phyloP scores from a whole-genome alignment of 2,113 vertebrate species.

The zebrafish (Danio rerio) region DNA sequence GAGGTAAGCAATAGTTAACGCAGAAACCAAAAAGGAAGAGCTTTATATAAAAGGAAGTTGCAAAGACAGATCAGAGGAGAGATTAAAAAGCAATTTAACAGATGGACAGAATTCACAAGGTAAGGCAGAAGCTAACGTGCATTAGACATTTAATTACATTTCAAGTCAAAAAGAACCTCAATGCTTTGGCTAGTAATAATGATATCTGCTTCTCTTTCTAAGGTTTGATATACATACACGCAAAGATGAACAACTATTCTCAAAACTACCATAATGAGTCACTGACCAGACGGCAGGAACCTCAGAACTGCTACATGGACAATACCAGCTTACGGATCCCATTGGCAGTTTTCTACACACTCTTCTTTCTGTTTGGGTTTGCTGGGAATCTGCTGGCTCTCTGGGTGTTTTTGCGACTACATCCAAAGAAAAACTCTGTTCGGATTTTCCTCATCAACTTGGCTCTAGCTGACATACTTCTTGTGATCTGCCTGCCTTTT shows the following conservation, averaged over 20 bases:
- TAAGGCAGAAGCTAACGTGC: conserved; percentile 52
- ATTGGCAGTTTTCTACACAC: conserved; percentile 77
- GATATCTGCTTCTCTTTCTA: conserved; percentile 2
- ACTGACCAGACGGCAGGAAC: not conserved
- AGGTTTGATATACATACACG: not conserved
- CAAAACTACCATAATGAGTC: not conserved
- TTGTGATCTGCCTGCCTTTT: conserved; percentile 89
- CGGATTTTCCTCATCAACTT: conserved; percentile 89
- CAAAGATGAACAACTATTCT: not conserved
- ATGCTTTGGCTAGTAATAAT: not conserved
- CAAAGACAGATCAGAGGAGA: not conserved
- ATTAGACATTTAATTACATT: not conserved
- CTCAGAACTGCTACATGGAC: conserved; percentile 58
- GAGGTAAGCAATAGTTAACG: not conserved
- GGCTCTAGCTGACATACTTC: conserved; percentile 86
- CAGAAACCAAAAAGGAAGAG: not conserved
- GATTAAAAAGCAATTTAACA: not conserved
- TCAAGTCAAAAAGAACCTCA: not conserved
- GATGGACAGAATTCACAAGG: conserved; percentile 49
- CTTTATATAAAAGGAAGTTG: not conserved
- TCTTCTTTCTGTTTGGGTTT: conserved; percentile 85
- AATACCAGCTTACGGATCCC: conserved; percentile 67
- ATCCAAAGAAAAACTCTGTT: conserved; percentile 88
- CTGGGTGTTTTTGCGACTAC: conserved; percentile 84
- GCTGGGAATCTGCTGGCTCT: conserved; percentile 84